phyloP scores from a whole-genome alignment of 2,888 invertebrate genomes.

The Oxystoma pomonae region DNA sequence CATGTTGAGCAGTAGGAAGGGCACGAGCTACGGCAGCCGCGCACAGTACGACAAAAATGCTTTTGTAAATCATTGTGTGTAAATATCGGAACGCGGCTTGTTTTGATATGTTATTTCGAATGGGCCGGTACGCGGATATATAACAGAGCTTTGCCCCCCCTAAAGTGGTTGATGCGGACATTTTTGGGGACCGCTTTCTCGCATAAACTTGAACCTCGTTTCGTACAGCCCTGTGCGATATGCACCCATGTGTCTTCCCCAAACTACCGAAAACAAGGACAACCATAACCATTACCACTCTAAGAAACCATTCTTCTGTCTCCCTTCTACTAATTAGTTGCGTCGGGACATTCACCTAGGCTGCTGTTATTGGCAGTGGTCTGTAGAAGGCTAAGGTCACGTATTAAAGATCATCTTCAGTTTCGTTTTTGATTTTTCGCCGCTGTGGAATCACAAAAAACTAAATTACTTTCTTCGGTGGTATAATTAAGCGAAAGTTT shows the following conservation, averaged over 20 bases:
- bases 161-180: not conserved
- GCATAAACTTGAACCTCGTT: slow-evolving; percentile 46
- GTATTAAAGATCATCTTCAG: not conserved
- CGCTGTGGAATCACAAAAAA: not conserved
- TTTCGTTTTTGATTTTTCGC: not conserved
- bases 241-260: slow-evolving; percentile 28
- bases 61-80: slow-evolving; percentile 49
- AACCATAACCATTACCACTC: not conserved
- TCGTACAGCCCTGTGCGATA: slow-evolving; percentile 38
- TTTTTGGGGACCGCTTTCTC: slow-evolving; percentile 49
- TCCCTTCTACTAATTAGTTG: not conserved
- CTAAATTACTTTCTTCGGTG: not conserved
- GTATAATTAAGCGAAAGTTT: not conserved
- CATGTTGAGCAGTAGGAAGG: slow-evolving; percentile 55
- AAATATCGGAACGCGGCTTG: not conserved
- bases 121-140: slow-evolving; percentile 41
- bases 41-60: slow-evolving; percentile 52
- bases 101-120: slow-evolving; percentile 35
- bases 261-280: not conserved
- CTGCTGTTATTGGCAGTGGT: not conserved
- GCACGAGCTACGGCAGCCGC: slow-evolving; percentile 55
- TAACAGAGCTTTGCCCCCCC: slow-evolving; percentile 46
- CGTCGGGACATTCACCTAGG: not conserved
- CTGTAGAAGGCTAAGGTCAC: not conserved
- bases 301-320: not conserved